Conservation (phyloP, 2,888 invertebrate species). For the Aromia moschata region DNA sequence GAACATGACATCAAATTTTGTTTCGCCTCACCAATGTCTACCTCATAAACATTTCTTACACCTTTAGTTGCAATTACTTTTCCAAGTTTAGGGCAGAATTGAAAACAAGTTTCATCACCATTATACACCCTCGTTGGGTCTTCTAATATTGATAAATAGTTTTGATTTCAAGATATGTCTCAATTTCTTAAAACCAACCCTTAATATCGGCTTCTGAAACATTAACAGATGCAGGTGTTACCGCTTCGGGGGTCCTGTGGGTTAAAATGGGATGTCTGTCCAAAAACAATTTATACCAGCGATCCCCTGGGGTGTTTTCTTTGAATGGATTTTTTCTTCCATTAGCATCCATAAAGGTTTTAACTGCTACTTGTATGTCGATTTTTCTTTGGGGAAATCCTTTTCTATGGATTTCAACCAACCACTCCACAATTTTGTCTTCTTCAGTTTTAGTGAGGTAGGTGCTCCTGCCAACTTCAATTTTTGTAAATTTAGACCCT, state of each 20-base stretch:
- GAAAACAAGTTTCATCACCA: slow-evolving; percentile 37
- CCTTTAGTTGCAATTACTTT: slow-evolving; percentile 36
- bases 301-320: slow-evolving; percentile 28
- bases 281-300: not conserved
- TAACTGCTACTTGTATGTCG: slow-evolving; percentile 42
- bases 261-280: not conserved
- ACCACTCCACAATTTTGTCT: slow-evolving; percentile 24
- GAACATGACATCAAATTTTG: slow-evolving; percentile 36
- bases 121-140: slow-evolving; percentile 37
- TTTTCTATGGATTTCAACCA: slow-evolving; percentile 27
- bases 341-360: slow-evolving; percentile 36
- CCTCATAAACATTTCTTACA: slow-evolving; percentile 34
- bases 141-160: not conserved
- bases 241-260: slow-evolving; percentile 3
- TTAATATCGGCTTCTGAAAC: slow-evolving; percentile 38
- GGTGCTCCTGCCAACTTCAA: slow-evolving; percentile 29
- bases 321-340: slow-evolving; percentile 24
- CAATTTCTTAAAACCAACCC: slow-evolving; percentile 43
- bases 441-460: slow-evolving; percentile 23
- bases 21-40: slow-evolving; percentile 29
- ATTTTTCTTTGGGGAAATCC: slow-evolving; percentile 41
- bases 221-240: not conserved
- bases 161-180: slow-evolving; percentile 21
- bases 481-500: slow-evolving; percentile 31
- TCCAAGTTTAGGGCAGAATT: slow-evolving; percentile 31